A percentile compares a stretch with the other conserved stretches of the same genome.
Conservation (phyloP, 2,888 invertebrate genomes). For the Apotomis betuletana region DNA sequence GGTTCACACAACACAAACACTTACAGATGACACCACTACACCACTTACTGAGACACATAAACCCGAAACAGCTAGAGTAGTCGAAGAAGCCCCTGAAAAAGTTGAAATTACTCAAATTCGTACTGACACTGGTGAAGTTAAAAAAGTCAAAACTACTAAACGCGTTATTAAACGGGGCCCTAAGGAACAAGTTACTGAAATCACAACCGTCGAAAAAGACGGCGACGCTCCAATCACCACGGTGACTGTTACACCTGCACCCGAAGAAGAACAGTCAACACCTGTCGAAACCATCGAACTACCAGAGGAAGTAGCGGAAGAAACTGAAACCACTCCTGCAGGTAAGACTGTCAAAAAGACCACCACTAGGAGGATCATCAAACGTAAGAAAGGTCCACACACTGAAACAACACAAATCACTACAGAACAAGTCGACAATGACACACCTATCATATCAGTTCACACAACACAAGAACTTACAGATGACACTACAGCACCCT, state of each 20-base stretch:
- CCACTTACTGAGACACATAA: not conserved
- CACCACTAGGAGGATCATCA: not conserved
- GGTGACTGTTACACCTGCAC: not conserved
- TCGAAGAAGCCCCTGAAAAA: not conserved
- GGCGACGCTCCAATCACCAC: constrained; percentile 48
- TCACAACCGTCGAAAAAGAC: constrained; percentile 57
- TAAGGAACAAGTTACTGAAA: constrained; percentile 61
- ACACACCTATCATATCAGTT: constrained; percentile 11
- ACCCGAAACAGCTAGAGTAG: not conserved
- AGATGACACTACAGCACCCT: not conserved
- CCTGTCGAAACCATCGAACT: not conserved
- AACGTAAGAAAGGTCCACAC: not conserved
- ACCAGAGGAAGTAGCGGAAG: not conserved
- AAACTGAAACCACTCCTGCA: not conserved
- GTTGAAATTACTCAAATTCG: not conserved
- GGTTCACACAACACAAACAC: not conserved
- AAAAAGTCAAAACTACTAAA: constrained; percentile 51
- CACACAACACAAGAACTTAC: constrained; percentile 18
- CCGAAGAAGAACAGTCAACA: not conserved
- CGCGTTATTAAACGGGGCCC: constrained; percentile 57
- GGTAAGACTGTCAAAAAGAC: constrained; percentile 3
- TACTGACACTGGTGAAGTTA: not conserved
- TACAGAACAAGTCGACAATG: not conserved
- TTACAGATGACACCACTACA: not conserved
- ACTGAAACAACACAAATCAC: constrained; percentile 12